Evolutionary conservation across 2,888 invertebrate species (phyloP).

Genomic region (Abrostola triplasia): DNA sequence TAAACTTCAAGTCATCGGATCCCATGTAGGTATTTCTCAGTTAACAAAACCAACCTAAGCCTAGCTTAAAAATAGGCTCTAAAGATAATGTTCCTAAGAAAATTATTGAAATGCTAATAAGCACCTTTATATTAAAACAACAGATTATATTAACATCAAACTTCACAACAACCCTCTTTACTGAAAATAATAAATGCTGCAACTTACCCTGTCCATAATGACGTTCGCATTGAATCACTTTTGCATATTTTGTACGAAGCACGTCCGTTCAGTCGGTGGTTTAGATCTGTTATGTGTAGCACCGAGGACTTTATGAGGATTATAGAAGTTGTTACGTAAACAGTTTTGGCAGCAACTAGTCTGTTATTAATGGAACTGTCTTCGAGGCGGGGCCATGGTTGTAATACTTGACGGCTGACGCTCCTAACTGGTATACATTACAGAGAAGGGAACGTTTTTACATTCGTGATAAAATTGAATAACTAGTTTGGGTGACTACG

Average conservation of each 20-base stretch:
- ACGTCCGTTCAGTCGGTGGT: constrained; percentile 59
- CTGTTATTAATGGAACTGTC: constrained; percentile 32
- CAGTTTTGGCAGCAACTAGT: constrained; percentile 42
- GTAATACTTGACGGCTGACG: constrained; percentile 16
- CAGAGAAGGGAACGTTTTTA: constrained; percentile 16
- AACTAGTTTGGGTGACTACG: constrained; percentile 11
- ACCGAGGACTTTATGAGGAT: constrained; percentile 44
- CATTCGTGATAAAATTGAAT: constrained; percentile 18
- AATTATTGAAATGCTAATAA: too few species aligned
- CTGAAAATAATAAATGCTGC: neutral
- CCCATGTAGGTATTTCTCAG: too few species aligned
- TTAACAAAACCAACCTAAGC: too few species aligned
- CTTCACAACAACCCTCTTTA: neutral
- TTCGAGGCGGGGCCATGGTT: constrained; percentile 16
- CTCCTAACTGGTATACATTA: constrained; percentile 21
- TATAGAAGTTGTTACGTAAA: constrained; percentile 57
- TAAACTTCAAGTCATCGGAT: too few species aligned
- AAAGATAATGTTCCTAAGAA: too few species aligned
- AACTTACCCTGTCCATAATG: constrained; percentile 56
- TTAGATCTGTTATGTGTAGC: constrained; percentile 56
- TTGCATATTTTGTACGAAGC: constrained; percentile 39
- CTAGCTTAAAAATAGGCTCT: too few species aligned
- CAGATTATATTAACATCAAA: neutral
- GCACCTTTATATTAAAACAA: too few species aligned
- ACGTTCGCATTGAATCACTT: constrained; percentile 34